These are phyloP conservation scores for Drosophila ananassae DNA, from an alignment of 1,140 invertebrate species.

Conservation along the genomic window DNA sequence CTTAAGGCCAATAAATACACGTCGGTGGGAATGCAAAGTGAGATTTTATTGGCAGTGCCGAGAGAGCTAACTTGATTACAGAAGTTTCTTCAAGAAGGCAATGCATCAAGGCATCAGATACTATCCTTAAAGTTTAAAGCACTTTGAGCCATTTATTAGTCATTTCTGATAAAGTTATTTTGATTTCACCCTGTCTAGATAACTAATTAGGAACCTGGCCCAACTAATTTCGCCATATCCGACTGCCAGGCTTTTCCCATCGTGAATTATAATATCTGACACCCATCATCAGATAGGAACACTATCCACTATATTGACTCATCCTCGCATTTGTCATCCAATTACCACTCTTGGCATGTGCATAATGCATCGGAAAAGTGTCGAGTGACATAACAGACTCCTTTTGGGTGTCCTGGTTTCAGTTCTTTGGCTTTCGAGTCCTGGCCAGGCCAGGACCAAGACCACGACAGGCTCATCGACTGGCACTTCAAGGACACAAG, in stretches of 20 bases:
- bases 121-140: not conserved
- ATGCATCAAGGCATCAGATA: not conserved
- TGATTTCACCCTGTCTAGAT: not conserved
- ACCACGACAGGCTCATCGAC: conserved; percentile 9
- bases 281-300: conserved; percentile 14
- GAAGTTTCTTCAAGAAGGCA: not conserved
- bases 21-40: conserved; percentile 37
- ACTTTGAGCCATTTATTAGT: not conserved
- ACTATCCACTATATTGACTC: conserved; percentile 9
- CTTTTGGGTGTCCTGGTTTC: conserved; percentile 2
- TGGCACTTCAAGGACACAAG: conserved; percentile 33
- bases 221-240: not conserved
- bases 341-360: conserved; percentile 4
- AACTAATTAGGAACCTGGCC: conserved; percentile 1
- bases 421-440: conserved; percentile 12
- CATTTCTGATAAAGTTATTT: not conserved
- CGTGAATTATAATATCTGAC: conserved; percentile 13
- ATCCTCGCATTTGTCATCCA: conserved; percentile 21
- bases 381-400: conserved; percentile 43
- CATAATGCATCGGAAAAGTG: conserved; percentile 4
- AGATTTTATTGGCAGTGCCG: conserved; percentile 20
- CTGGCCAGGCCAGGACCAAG: not conserved
- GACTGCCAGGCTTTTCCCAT: not conserved
- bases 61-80: conserved; percentile 7
- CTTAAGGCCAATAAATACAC: conserved; percentile 34